Base-by-base conservation (phyloP, 2,888 invertebrate species). In the Theretra japonica region DNA sequence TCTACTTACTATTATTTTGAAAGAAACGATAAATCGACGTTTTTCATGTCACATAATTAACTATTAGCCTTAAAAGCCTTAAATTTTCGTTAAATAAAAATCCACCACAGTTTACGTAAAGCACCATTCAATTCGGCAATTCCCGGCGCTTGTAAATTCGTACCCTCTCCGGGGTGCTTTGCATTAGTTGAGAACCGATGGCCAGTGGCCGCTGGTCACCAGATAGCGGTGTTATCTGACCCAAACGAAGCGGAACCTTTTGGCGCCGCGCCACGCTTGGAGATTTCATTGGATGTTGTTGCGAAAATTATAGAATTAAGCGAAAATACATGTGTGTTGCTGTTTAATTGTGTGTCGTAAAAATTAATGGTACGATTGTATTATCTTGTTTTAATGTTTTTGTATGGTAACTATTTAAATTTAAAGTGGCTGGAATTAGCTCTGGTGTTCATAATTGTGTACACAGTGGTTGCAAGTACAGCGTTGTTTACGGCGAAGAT, bases 181-280 rank as follows among this genome's bases (percentile, higher is more conserved):
- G 33, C 23, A 65, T 65, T 23, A 65, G 30, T 71, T 71, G 70
- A 71, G 28, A 71, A 56, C 17, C 70, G 17, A 7, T 62, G 62
- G 21, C 41, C 25, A 41, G 15, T 21, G 23, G 62, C 33, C 65
- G 73, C 74, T 72, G 75, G 76, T 73, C 75, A 76, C 75, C 59
- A 80, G 84, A 84, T 84, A 83, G 72, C 71, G 76, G 77, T 75
- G 81, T 77, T 86, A 86, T 86, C 85, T 81, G 33, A 71, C 76
- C 78, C 75, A 80, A 81, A 80, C 79, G 79, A 77, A 74, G 80
- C 81, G 77, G 80, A 82, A 80, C 76, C 77, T 69, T 75, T 80
- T 84, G 85, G 85, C 85, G 71, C 25, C 71, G 76, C 75, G 79
- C 85, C 83, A 83, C 80, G 76, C 80, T 79, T 76, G 75, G 77